Base-by-base conservation (phyloP, 2,797 vertebrate species). In the Poecile montanus region DNA sequence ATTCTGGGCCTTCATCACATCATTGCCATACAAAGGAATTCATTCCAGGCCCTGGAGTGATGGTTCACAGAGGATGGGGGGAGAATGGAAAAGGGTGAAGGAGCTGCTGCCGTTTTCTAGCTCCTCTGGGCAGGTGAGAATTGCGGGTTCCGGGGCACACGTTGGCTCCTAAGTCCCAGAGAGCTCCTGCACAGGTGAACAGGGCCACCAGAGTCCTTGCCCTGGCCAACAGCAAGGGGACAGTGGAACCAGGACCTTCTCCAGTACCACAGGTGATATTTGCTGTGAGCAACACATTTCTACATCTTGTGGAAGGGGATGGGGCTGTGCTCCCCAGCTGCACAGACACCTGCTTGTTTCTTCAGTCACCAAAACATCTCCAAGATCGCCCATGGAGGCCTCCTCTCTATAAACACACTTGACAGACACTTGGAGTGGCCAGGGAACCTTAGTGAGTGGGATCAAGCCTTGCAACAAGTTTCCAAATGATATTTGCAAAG, bases 21-120 rank as follows among this genome's bases (percentile, higher is more conserved):
- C 30, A 2, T 8, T 56, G 30, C 26, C 17, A 10, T 47, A 10
- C 26, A 29, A 1, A 23, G 30, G 38, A 40, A 3, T 22, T 75
- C 5, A 6, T 34, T 32, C 36, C 26, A 8, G 17, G 10, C 8
- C 29, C 14, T 7, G 16, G 13, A 8, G 6, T 7, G 48, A 15
- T 0, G 6, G 7, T 26, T 91, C 65, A 16, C 0, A 0, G 32
- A 3, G 7, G 22, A 17, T 5, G 11, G 1, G 6, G 7, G 18
- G 3, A 9, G 47, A 71, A 75, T 3, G 26, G 62, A 30, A 23
- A 68, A 61, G 7, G 12, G 4, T 62, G 38, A 71, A 91, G 26
- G 58, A 85, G n/a, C 19, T 89, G 38, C 21, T 1, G 2, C 21
- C 0, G 0, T 2, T 56, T 47, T 34, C n/a, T 58, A 5, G 26